Conservation (phyloP, 2,113 vertebrate species). For the Calyptommatus sinebrachiatus region DNA sequence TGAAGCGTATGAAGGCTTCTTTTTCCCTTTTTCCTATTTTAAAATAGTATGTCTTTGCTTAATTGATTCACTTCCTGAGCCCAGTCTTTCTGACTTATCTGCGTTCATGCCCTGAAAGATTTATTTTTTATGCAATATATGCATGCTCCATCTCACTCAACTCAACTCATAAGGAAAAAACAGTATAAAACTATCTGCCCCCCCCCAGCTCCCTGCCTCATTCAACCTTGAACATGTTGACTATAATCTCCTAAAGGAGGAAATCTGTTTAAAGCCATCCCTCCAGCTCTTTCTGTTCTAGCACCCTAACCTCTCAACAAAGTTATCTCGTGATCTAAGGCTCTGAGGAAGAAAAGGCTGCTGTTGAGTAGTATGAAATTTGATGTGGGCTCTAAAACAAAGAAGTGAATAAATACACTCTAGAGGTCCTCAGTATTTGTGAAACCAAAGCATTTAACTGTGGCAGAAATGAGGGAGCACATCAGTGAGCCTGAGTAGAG, state of each 20-base stretch:
- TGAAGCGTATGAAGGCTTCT: no score
- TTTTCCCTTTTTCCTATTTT: background rate
- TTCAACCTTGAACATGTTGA: background rate
- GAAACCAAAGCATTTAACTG: no score
- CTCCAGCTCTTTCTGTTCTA: background rate
- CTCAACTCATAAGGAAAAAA: background rate
- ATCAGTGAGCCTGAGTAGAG: no score
- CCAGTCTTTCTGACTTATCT: constrained; percentile 1
- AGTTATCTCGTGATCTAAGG: background rate
- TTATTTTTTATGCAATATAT: background rate
- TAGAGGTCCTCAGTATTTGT: no score
- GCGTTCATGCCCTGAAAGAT: constrained; percentile 22
- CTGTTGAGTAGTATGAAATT: no score
- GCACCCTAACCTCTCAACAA: background rate
- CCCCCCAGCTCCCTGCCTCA: background rate
- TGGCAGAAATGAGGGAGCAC: no score
- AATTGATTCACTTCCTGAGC: background rate
- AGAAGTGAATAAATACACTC: no score
- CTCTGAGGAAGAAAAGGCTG: background rate
- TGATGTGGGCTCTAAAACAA: no score
- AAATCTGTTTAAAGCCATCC: background rate
- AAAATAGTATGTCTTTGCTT: constrained; percentile 22
- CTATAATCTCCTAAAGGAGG: no score
- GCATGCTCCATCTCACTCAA: background rate
- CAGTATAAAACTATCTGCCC: background rate